These are phyloP conservation scores for Platalea minor DNA, from an alignment of 2,797 vertebrate species.

Conservation along the genomic window DNA sequence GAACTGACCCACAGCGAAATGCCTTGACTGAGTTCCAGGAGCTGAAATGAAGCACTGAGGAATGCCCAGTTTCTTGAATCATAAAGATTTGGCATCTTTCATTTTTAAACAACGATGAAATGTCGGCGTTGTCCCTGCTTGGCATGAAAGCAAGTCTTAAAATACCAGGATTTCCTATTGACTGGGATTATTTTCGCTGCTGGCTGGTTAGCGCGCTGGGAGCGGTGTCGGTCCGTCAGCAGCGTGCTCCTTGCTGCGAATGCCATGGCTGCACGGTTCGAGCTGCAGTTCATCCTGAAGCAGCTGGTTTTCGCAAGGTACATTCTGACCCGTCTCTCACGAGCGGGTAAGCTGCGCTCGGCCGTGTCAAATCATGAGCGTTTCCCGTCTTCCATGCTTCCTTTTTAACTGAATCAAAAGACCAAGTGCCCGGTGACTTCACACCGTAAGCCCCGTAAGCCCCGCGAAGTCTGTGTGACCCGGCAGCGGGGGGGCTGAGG, in stretches of 20 bases:
- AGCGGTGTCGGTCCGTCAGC: fast-evolving
- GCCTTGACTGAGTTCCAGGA: neutral
- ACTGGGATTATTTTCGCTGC: neutral
- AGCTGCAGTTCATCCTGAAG: no score
- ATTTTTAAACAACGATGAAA: neutral
- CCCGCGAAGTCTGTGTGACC: no score
- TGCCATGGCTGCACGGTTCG: fast-evolving
- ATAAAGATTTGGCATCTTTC: neutral
- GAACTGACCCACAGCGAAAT: neutral
- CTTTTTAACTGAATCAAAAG: no score
- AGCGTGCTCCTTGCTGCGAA: fast-evolving
- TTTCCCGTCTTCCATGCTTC: fast-evolving
- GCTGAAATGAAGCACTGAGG: neutral
- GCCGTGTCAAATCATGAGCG: fast-evolving
- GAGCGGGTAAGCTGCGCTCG: fast-evolving
- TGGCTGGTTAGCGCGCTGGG: neutral
- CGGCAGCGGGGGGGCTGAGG: neutral
- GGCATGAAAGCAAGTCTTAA: neutral
- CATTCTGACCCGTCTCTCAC: fast-evolving
- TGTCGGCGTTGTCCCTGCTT: fast-evolving
- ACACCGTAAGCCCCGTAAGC: fast-evolving
- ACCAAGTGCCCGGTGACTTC: fast-evolving
- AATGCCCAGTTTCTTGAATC: neutral
- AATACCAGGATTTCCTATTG: neutral
- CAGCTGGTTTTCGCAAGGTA: fast-evolving